Evolutionary conservation across 2,113 vertebrate genomes (phyloP), one percentile per base, ranked within the genome.

Genomic region (Rana temporaria): DNA sequence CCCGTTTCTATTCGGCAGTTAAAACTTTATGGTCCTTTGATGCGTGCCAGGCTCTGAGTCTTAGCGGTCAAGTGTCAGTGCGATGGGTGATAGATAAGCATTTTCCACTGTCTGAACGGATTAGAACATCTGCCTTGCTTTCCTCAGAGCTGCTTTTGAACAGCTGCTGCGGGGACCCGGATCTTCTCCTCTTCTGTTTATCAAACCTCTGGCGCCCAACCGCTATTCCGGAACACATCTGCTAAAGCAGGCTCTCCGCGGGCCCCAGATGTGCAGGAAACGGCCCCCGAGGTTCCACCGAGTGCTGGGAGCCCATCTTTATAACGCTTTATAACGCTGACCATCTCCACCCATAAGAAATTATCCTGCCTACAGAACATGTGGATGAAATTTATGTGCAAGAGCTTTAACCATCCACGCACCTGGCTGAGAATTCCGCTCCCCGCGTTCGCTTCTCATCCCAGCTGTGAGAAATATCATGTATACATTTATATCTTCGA

Each of bases 121-220:
- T 56, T 68, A 56, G n/a, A 68, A 59, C 77, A 79, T 79, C 64
- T 79, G 77, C 64, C 56, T 5, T 17, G 14, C 14, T 19, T 32
- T 6, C 52, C 32, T 17, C 77, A 55, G 53, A 79, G 76, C 18
- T 14, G 30, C 63, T n/a, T 34, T 67, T n/a, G 30, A 67, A 22
- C 77, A 79, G 18, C 77, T 79, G 77, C 77, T 18, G 11, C 53
- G 6, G 77, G 62, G 77, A 34, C 53, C 1, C 15, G 4, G 34
- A 55, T 32, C 7, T 57, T 38, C 19, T 57, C 30, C 16, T 32
- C 26, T 68, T 68, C 64, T 78, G 26, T 3, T 67, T 78, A n/a
- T 11, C 6, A 56, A 55, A 55, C 64, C 77, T 56, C 24, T 5
- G n/a, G 26, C n/a, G 17, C 22, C 48, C 26, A 8, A n/a, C 4